Evolutionary conservation across 2,797 vertebrate genomes (phyloP), one percentile per base, ranked within the genome.

Genomic region (Schizopygopsis pylzovi): DNA sequence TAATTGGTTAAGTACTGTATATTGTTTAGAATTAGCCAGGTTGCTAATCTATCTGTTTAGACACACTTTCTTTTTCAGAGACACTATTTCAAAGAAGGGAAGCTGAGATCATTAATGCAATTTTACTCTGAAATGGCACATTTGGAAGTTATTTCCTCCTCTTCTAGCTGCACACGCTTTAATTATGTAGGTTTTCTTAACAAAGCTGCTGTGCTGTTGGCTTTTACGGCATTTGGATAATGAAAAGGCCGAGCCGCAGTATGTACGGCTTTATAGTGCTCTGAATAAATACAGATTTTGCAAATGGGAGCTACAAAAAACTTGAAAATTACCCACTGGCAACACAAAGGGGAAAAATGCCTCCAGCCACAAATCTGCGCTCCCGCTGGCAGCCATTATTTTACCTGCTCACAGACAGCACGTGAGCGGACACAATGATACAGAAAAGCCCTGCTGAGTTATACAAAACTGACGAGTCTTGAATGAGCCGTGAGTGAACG

Each of bases 121-220:
- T 88, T 85, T 88, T 87, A 72, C 78, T 82, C 43, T 73, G 73
- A 54, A 87, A 88, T 84, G 41, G 52, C 16, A 56, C 79, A 76
- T 77, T 54, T 79, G 67, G 52, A 65, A 71, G 61, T 82, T 84
- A 71, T 73, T 63, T 52, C 25, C 22, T 45, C 33, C 28, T 47
- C 41, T 85, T 25, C 39, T 78, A 68, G 47, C 41, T 82, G 37
- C 61, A 65, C 49, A 39, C n/a, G 6, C 22, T 65, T 87, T 87
- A 90, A 90, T 88, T 85, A 83, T 88, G 88, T 87, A 81, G 80
- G 56, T 88, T 88, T 90, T 88, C 20, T 81, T 85, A 87, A 88
- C 77, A 61, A 85, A 85, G 67, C 85, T 84, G 84, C 70, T 80
- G 80, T 77, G 87, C 82, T 54, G 49, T 80, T 63, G 81, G 87